Evolutionary conservation across 2,113 vertebrate species (phyloP).

Genomic region (Rhinopomastus cyanomelas): DNA sequence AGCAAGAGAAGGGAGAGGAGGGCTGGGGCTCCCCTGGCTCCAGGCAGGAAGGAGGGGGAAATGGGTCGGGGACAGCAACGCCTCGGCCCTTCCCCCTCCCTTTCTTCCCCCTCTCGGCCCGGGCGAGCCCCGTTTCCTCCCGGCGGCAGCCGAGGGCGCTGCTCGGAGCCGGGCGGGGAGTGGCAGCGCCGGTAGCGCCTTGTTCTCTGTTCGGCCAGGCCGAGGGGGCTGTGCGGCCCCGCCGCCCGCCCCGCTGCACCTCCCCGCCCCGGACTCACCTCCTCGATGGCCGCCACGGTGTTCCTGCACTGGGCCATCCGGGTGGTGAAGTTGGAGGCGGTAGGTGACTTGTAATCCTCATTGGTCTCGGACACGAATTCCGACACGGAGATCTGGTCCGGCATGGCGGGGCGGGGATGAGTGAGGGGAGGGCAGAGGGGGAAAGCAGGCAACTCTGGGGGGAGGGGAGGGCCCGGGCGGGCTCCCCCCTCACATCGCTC

Average conservation of each 20-base stretch:
- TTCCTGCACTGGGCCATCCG: slow-evolving; percentile 90
- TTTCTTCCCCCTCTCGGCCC: background rate
- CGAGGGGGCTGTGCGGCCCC: background rate
- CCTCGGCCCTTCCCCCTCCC: background rate
- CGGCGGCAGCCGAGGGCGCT: slow-evolving; percentile 35
- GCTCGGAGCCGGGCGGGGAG: background rate
- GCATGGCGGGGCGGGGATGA: slow-evolving; percentile 78
- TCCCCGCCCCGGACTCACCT: slow-evolving; percentile 75
- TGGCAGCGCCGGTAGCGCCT: slow-evolving; percentile 39
- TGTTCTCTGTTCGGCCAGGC: slow-evolving; percentile 39
- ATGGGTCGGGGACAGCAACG: background rate
- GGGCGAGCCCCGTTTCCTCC: slow-evolving; percentile 13
- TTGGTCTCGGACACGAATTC: slow-evolving; percentile 91
- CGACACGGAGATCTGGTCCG: slow-evolving; percentile 86
- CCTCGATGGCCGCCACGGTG: slow-evolving; percentile 88
- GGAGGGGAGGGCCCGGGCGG: background rate
- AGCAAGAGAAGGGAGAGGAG: background rate
- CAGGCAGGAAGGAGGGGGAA: background rate
- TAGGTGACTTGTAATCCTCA: slow-evolving; percentile 95
- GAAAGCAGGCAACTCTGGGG: background rate
- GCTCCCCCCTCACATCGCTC: slow-evolving; percentile 33
- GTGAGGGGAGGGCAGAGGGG: slow-evolving; percentile 12
- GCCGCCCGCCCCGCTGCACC: background rate
- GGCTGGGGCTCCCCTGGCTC: too few relatives aligned
- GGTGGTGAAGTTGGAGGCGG: slow-evolving; percentile 92